Conservation (phyloP, 1,140 invertebrate species). For the Pseudoatta argentina region DNA sequence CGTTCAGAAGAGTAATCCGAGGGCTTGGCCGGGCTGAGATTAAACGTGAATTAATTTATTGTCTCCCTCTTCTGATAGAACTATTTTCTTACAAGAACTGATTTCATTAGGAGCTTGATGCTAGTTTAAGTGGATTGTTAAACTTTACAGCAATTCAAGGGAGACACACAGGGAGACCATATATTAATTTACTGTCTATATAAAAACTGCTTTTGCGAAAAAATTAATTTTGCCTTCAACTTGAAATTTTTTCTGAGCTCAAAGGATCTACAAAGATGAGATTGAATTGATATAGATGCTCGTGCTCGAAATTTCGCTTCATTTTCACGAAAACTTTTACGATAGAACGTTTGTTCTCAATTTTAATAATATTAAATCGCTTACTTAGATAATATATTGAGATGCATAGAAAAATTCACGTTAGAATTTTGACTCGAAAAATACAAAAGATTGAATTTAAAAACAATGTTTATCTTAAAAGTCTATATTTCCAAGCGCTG, state of each 20-base stretch:
- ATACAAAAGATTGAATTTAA: not conserved
- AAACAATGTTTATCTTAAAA: not conserved
- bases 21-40: slow-evolving; percentile 48
- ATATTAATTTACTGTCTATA: slow-evolving; percentile 50
- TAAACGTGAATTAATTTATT: slow-evolving; percentile 62
- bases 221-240: slow-evolving; percentile 48
- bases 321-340: slow-evolving; percentile 25
- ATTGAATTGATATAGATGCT: slow-evolving; percentile 22
- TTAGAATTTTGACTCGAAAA: slow-evolving; percentile 1
- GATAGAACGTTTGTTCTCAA: not conserved
- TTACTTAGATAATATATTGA: slow-evolving; percentile 4
- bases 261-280: slow-evolving; percentile 18
- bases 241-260: slow-evolving; percentile 25
- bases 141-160: slow-evolving; percentile 37
- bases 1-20: slow-evolving; percentile 55
- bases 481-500: not conserved
- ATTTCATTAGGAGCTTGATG: slow-evolving; percentile 56
- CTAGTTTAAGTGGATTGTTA: slow-evolving; percentile 52
- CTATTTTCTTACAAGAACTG: slow-evolving; percentile 61
- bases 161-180: not conserved
- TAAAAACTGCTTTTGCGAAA: slow-evolving; percentile 42
- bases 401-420: not conserved
- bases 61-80: slow-evolving; percentile 24
- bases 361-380: slow-evolving; percentile 13
- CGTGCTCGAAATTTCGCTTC: slow-evolving; percentile 20